phyloP scores from a whole-genome alignment of 2,888 invertebrate species.

The Diarsia dahlii region DNA sequence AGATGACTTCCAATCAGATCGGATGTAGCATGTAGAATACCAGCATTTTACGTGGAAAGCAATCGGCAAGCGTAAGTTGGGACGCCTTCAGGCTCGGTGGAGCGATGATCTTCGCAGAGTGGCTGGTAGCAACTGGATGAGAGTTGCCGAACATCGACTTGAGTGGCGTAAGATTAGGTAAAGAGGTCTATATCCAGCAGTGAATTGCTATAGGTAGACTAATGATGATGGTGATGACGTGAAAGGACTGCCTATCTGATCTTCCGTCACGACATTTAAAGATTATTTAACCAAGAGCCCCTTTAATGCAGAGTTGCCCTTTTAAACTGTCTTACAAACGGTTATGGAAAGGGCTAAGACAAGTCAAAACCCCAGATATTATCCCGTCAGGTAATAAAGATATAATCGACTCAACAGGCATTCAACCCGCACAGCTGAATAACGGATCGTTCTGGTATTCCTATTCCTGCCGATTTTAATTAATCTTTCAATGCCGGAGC shows the following conservation, averaged over 20 bases:
- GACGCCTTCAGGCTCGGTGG: too few species aligned
- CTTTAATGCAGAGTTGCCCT: background rate
- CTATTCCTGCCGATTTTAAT: conserved; percentile 53
- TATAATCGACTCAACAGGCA: conserved; percentile 36
- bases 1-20: background rate
- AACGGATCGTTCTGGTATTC: conserved; percentile 36
- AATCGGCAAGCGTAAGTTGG: too few species aligned
- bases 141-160: too few species aligned
- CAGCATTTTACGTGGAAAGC: background rate
- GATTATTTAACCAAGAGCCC: background rate
- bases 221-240: too few species aligned
- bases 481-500: conserved; percentile 43
- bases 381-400: conserved; percentile 28
- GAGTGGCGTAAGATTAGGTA: too few species aligned
- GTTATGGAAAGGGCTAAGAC: background rate
- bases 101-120: too few species aligned
- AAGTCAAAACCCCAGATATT: conserved; percentile 13
- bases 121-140: too few species aligned
- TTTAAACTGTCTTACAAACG: background rate
- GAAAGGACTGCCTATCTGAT: background rate
- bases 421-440: conserved; percentile 14
- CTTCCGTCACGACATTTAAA: background rate
- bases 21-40: background rate
- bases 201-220: too few species aligned
- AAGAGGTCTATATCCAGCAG: too few species aligned